Conservation (phyloP, 2,113 vertebrate genomes). For the Ramphastos sulfuratus region DNA sequence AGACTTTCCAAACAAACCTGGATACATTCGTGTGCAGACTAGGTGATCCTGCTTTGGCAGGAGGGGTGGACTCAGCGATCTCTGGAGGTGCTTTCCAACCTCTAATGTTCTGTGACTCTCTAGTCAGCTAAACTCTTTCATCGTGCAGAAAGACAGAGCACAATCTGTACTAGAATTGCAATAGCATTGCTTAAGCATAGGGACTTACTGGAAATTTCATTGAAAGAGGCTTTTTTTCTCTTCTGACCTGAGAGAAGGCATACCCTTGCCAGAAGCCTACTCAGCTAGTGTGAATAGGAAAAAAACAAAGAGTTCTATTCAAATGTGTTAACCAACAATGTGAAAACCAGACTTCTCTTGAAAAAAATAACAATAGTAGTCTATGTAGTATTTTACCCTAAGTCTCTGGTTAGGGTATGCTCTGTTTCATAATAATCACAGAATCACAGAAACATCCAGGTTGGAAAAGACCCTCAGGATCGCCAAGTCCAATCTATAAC, state of each 20-base stretch:
- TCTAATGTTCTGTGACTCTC: too few species aligned
- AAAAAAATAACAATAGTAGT: accelerated
- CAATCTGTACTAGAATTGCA: background rate
- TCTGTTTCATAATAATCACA: background rate
- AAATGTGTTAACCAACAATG: background rate
- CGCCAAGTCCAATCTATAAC: too few species aligned
- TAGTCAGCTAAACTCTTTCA: background rate
- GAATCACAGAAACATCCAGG: too few species aligned
- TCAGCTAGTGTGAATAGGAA: background rate
- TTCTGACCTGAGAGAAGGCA: background rate
- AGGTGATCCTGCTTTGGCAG: too few species aligned
- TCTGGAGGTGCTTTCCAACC: too few species aligned
- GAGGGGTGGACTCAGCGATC: too few species aligned
- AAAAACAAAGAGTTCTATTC: background rate
- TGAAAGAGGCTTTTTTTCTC: background rate
- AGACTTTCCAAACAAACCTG: too few species aligned
- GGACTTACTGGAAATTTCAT: background rate
- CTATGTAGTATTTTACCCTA: background rate
- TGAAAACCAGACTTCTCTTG: background rate
- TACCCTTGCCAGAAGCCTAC: background rate
- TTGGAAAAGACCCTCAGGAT: too few species aligned
- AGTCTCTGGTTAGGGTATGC: background rate
- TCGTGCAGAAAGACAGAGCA: background rate
- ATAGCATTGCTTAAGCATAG: background rate
- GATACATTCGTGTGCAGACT: too few species aligned